Evolutionary conservation across 2,888 invertebrate genomes (phyloP), one percentile per base, ranked within the genome.

Genomic region (Tiphia femorata): DNA sequence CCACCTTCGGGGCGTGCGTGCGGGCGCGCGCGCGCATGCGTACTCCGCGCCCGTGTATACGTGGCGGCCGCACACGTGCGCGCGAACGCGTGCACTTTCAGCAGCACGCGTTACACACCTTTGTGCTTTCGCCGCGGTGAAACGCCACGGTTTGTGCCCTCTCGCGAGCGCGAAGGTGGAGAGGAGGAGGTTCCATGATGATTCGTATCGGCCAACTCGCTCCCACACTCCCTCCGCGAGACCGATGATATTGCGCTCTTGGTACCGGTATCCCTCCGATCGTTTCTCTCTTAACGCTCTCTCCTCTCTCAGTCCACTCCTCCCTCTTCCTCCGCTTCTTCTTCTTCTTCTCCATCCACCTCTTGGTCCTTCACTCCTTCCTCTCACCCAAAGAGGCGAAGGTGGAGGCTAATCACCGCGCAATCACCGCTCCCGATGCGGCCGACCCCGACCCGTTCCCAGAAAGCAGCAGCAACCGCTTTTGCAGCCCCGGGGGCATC

Each of bases 381-480:
- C 4, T 19, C 37, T 6, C 10, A 5, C 7, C 58, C 44, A 57
- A 74, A 62, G 69, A 75, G 65, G 70, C 71, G 73, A 76, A 76
- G 77, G 73, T 69, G 75, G 75, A 76, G 77, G 75, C 75, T 79
- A 79, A 80, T 79, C 78, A 78, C 76, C 76, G 67, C 79, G 75
- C 79, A 77, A 80, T 80, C 79, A 79, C 68, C 73, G 76, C 76
- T 78, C 73, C 78, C 68, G 77, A 68, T 74, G 67, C 72, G 62
- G 64, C 67, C 62, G 65, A 70, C 70, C 68, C 70, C 68, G 65
- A 70, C 69, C 73, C 70, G 71, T 78, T 78, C 77, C 67, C 67
- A 75, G 78, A 78, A 78, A 73, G 67, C 73, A 61, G n/a, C n/a
- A n/a, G 67, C 63, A 69, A 67, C 68, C 60, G 64, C 68, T 71